phyloP scores from a whole-genome alignment of 2,797 vertebrate species.

The Diceros bicornis region DNA sequence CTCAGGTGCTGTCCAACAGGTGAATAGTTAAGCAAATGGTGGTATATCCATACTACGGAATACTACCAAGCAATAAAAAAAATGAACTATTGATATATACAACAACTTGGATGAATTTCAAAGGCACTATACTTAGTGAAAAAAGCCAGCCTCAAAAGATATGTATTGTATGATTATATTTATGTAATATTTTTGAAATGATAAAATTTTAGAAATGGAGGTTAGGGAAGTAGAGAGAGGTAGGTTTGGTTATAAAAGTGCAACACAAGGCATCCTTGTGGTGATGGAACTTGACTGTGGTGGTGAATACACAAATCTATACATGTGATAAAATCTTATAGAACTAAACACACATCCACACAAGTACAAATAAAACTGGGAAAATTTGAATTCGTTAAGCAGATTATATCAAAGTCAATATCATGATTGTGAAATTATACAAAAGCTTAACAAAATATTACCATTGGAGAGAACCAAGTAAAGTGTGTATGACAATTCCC shows the following conservation, averaged over 20 bases:
- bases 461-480: not conserved
- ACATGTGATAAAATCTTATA: not conserved
- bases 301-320: not conserved
- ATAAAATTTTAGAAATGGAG: not conserved
- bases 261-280: not conserved
- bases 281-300: not conserved
- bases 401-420: not conserved
- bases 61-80: not conserved
- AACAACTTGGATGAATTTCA: not conserved
- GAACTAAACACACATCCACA: not conserved
- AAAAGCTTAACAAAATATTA: conserved; percentile 4
- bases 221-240: not conserved
- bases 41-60: not conserved
- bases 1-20: not conserved
- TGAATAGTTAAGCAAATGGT: not conserved
- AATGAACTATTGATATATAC: not conserved
- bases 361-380: not conserved
- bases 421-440: not conserved
- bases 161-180: not conserved
- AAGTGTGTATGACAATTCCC: not conserved
- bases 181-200: not conserved
- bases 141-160: not conserved
- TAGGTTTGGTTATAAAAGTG: not conserved
- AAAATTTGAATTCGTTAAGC: not conserved
- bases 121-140: not conserved